A percentile compares a stretch with the other conserved stretches of the same genome.
phyloP scores from a whole-genome alignment of 1,140 invertebrate species.

The Saxidomus purpurata region DNA sequence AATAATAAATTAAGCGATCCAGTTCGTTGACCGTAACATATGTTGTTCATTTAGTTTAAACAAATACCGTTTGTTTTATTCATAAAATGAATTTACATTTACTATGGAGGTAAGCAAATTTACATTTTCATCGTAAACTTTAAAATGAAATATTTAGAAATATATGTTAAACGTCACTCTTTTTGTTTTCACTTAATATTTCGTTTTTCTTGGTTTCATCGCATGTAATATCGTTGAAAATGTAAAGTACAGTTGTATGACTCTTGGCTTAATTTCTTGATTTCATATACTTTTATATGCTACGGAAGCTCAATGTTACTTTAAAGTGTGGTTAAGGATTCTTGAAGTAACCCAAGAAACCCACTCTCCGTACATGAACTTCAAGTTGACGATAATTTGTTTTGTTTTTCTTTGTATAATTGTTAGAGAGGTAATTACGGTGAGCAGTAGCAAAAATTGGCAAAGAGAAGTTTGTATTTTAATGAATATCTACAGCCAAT shows the following conservation, averaged over 20 bases:
- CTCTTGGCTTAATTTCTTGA: not conserved
- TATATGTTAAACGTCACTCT: not conserved
- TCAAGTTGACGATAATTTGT: too few relatives aligned
- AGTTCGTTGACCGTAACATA: not conserved
- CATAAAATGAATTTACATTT: not conserved
- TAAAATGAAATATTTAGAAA: not conserved
- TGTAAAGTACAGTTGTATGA: not conserved
- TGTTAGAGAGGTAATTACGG: too few relatives aligned
- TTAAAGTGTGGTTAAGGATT: too few relatives aligned
- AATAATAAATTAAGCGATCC: constrained; percentile 1
- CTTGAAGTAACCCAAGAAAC: too few relatives aligned
- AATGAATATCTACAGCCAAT: too few relatives aligned
- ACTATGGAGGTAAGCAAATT: constrained; percentile 1
- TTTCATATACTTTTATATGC: too few relatives aligned
- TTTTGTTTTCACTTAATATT: not conserved
- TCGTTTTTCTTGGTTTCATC: not conserved
- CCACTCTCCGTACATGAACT: too few relatives aligned
- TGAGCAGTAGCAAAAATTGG: too few relatives aligned
- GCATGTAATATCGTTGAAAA: not conserved
- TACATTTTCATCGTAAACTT: not conserved
- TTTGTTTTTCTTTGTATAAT: too few relatives aligned
- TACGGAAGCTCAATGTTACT: too few relatives aligned
- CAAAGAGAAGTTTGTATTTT: too few relatives aligned
- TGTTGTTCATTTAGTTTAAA: not conserved
- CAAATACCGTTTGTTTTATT: constrained; percentile 7